phyloP scores from a whole-genome alignment of 2,113 vertebrate species.

The Nycticryphes semicollaris region DNA sequence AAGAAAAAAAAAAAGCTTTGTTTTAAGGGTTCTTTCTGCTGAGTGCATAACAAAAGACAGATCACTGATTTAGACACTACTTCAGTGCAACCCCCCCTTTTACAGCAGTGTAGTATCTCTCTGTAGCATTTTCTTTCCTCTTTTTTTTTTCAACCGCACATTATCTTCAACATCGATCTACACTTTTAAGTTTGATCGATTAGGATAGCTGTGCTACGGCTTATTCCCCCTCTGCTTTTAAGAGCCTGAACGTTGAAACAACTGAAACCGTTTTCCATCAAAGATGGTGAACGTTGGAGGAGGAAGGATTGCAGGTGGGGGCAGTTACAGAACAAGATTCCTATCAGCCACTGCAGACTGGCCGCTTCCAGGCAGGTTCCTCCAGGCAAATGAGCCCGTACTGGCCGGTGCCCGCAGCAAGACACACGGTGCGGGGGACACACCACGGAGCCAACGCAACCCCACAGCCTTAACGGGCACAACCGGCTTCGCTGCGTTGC shows the following conservation, averaged over 20 bases:
- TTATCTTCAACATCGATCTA: background rate
- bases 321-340: background rate
- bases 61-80: background rate
- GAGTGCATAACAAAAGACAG: background rate
- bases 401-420: background rate
- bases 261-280: background rate
- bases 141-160: background rate
- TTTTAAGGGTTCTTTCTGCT: background rate
- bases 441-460: rapidly evolving
- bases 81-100: background rate
- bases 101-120: background rate
- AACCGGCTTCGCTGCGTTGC: background rate
- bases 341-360: rapidly evolving
- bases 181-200: background rate
- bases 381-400: rapidly evolving
- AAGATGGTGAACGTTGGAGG: rapidly evolving
- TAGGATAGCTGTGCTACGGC: background rate
- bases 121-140: background rate
- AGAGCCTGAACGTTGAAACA: background rate
- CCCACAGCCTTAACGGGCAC: rapidly evolving
- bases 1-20: background rate
- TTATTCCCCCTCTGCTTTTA: background rate
- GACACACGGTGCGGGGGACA: background rate
- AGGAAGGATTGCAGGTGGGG: background rate
- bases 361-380: background rate